phyloP scores from a whole-genome alignment of 2,888 invertebrate genomes.

The Strigamia crassipes region DNA sequence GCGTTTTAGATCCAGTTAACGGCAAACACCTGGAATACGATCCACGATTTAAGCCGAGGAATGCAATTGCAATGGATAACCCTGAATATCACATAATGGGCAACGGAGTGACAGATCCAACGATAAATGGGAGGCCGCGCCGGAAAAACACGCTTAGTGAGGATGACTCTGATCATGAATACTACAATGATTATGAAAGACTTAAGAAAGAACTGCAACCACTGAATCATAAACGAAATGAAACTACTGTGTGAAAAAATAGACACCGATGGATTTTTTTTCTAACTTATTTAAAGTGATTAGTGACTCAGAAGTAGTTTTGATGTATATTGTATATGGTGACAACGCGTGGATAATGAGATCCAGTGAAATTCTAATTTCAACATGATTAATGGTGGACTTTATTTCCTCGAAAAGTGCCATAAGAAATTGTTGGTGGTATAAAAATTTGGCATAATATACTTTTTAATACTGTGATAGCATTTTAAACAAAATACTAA shows the following conservation, averaged over 20 bases:
- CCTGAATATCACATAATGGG: constrained; percentile 85
- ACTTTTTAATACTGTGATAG: background rate
- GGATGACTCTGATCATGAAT: constrained; percentile 91
- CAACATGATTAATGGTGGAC: too few relatives aligned
- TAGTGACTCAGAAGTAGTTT: background rate
- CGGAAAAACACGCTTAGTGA: constrained; percentile 60
- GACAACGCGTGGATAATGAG: background rate
- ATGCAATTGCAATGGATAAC: constrained; percentile 75
- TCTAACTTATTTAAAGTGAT: background rate
- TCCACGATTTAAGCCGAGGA: constrained; percentile 52
- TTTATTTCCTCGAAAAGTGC: background rate
- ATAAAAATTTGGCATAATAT: background rate
- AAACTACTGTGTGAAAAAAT: constrained; percentile 58
- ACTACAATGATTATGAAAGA: constrained; percentile 83
- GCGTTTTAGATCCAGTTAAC: constrained; percentile 27
- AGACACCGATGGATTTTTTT: background rate
- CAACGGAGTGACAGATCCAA: constrained; percentile 56
- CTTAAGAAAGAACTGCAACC: constrained; percentile 86
- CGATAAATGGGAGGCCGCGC: constrained; percentile 60
- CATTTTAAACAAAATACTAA: background rate
- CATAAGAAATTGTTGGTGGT: background rate
- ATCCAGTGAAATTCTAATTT: background rate
- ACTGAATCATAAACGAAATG: constrained; percentile 61
- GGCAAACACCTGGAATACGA: background rate
- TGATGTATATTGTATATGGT: background rate